Base-by-base conservation (phyloP, 2,888 invertebrate species). In the Rhimphoctona megacephalus region DNA sequence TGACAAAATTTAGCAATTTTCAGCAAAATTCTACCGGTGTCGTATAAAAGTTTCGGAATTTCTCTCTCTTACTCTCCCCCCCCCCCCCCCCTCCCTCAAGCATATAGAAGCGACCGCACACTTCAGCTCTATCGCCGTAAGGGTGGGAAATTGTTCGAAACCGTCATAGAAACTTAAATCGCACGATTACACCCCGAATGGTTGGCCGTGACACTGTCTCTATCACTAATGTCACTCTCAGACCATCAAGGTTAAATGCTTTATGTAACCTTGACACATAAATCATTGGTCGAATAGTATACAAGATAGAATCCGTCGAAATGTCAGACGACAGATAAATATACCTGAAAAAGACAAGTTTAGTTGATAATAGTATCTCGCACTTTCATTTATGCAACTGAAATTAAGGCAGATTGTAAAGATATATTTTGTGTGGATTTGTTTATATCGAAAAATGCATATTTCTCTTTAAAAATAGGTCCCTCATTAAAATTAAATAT, bases 1-100 rank as follows among this genome's bases (percentile, higher is more conserved):
- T 14, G 64, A 52, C 49, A n/a, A 83, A 79, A 73, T 79, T 72
- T 49, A 17, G 81, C 57, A 81, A 81, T 77, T 85, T 85, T 46
- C 33, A 72, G 54, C 14, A 64, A 64, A 64, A 64, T n/a, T 80
- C 43, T 30, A 33, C 2, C 49, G 39, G 33, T 14, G 36, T 25
- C 43, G 54, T 14, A 30, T 43, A 30, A 66, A 33, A 52, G 25
- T 52, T 43, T n/a, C 22, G 17, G 61, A 36, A 7, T 39, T 33
- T 81, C 33, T 33, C 57, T 33, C 11, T 11, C 25, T 49, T 61
- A 19, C n/a, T n/a, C 39, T 43, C 14, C 14, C 11, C 43, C 11
- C 46, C 22, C 67, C 22, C 19, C 8, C 39, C 39, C 64, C 19
- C 30, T n/a, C 49, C 19, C 49, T 17, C 19, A 25, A n/a, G 6